These are phyloP conservation scores for Pan paniscus DNA, from an alignment of 2,113 vertebrate genomes.

Conservation along the genomic window DNA sequence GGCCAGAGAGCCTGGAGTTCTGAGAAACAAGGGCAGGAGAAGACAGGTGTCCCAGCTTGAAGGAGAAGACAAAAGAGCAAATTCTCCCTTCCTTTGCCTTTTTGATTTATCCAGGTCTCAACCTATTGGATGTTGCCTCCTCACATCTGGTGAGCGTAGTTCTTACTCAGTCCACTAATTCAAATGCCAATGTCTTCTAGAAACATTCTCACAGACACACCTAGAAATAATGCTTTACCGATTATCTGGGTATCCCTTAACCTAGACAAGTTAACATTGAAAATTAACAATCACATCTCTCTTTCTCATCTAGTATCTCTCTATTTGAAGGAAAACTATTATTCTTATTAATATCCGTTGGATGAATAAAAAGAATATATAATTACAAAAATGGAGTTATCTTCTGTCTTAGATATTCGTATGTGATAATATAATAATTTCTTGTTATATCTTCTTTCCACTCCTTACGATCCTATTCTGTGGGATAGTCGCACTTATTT, in stretches of 20 bases:
- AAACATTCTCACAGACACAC: background rate
- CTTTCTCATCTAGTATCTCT: background rate
- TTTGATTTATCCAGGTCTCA: background rate
- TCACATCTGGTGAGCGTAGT: too few relatives aligned
- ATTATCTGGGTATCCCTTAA: background rate
- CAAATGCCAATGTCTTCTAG: background rate
- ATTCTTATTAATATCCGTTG: background rate
- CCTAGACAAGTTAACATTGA: background rate
- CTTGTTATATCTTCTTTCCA: background rate
- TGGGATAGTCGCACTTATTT: background rate
- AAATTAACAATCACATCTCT: background rate
- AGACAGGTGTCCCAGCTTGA: too few relatives aligned
- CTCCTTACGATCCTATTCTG: rapidly evolving
- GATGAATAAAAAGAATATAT: background rate
- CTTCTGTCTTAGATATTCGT: background rate
- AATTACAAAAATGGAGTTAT: background rate
- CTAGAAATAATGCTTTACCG: background rate
- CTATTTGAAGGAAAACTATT: background rate
- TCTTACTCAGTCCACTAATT: background rate
- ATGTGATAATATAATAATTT: background rate
- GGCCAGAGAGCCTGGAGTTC: background rate
- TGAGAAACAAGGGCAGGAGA: background rate
- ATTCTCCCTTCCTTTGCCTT: background rate
- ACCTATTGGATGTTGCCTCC: background rate
- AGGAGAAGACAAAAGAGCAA: background rate